phyloP scores from a whole-genome alignment of 2,797 vertebrate genomes.

The Alosa sapidissima region DNA sequence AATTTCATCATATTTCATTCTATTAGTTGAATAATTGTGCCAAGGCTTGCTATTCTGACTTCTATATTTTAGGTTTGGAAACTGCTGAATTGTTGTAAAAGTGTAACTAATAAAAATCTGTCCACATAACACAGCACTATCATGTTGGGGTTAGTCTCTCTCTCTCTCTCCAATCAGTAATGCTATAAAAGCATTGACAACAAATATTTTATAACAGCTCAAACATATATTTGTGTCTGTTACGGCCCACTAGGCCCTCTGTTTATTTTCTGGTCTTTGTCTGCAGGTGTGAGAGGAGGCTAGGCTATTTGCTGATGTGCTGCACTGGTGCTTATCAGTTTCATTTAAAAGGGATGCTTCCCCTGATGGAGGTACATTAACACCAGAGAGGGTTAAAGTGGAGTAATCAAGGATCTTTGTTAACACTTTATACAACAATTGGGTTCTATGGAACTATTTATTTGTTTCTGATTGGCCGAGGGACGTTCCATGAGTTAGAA shows the following conservation, averaged over 20 bases:
- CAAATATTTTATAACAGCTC: background rate
- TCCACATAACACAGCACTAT: background rate
- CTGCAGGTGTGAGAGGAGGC: background rate
- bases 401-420: no score
- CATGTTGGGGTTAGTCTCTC: background rate
- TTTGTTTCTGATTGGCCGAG: no score
- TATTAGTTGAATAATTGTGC: slow-evolving; percentile 72
- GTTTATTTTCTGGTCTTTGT: background rate
- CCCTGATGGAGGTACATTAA: background rate
- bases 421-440: no score
- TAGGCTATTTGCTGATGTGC: background rate
- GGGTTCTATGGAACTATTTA: no score
- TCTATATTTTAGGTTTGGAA: slow-evolving; percentile 40
- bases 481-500: no score
- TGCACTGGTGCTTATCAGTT: background rate
- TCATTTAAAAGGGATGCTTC: background rate
- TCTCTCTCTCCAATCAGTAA: background rate
- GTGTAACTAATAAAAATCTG: background rate
- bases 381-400: no score
- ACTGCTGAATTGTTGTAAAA: slow-evolving; percentile 20
- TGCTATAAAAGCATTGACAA: background rate
- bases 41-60: slow-evolving; percentile 65
- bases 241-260: background rate
- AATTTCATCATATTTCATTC: slow-evolving; percentile 45
- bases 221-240: background rate